Evolutionary conservation across 2,113 vertebrate species (phyloP).

Genomic region (Mugil cephalus): DNA sequence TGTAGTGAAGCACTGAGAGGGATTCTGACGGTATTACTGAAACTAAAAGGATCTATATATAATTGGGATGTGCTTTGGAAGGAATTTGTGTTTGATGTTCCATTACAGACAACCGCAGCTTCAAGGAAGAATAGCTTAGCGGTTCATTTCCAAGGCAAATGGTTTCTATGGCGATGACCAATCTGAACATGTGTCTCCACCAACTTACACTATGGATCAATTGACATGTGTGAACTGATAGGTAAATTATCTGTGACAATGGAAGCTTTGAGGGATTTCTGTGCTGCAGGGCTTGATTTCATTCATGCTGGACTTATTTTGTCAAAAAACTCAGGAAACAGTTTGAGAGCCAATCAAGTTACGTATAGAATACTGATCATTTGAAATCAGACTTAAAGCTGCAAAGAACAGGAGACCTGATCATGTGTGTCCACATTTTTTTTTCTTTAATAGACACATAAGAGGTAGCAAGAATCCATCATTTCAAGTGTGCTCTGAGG

Average conservation of each 20-base stretch:
- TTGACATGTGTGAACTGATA: constrained; percentile 4
- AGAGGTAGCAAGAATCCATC: constrained; percentile 1
- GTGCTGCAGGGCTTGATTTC: background rate
- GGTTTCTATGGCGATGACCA: constrained; percentile 8
- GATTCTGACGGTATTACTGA: background rate
- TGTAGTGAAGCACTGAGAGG: background rate
- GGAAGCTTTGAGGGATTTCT: constrained; percentile 10
- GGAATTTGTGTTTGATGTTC: constrained; percentile 5
- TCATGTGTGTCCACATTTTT: constrained; percentile 8
- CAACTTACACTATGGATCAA: constrained; percentile 29
- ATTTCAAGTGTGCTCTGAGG: background rate
- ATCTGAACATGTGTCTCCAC: constrained; percentile 15
- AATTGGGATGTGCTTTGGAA: background rate
- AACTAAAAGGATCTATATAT: background rate
- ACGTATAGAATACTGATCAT: background rate
- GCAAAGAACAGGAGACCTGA: background rate
- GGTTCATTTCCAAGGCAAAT: constrained; percentile 45
- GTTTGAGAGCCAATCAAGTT: background rate
- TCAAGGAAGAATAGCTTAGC: background rate
- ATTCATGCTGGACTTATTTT: constrained; percentile 7
- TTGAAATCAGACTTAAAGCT: constrained; percentile 6
- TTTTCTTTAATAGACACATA: background rate
- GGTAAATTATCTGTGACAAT: constrained; percentile 11
- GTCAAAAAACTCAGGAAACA: background rate
- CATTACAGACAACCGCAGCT: background rate